Evolutionary conservation across 2,113 vertebrate species (phyloP), one percentile per base, ranked within the genome.

Genomic region (Syngnathus typhle): DNA sequence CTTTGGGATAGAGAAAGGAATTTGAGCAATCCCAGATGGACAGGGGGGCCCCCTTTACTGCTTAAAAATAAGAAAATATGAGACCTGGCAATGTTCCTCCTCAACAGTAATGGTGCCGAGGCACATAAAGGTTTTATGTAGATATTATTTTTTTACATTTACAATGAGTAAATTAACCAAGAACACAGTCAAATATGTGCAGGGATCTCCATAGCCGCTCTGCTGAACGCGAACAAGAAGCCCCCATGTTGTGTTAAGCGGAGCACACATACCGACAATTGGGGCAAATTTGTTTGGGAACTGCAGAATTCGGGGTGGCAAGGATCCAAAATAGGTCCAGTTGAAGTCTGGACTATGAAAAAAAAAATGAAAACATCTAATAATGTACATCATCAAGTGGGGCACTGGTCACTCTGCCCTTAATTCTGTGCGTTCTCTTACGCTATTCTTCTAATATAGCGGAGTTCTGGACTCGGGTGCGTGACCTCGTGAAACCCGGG

Each of bases 381-480:
- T 32, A 32, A 27, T 2, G n/a, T n/a, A n/a, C 27, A 32, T 32
- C 27, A 32, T 32, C 27, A 32, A 32, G 46, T 18, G 16, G 16
- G 46, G 16, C 54, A n/a, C 5, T n/a, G 16, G 41, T 11, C 1
- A 5, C 9, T 0, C 0, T 13, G 5, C 39, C 2, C 39, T 6
- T 21, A 8, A 43, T 56, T 47, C n/a, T 67, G 68, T 73, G 6
- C 1, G 0, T 65, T 51, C 16, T 23, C 4, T 13, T 7, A 6
- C 15, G 77, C 1, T 70, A 1, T 68, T 21, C 1, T 64, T 2
- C 16, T 13, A 23, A 41, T 12, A 10, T 64, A 99, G 96, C 96
- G 0, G 93, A 94, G 68, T 80, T 96, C 32, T 95, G 93, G 95
- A 93, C 90, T 0, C 82, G 89, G 71, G 77, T 96, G 21, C 88